These are phyloP conservation scores for Limenitis camilla DNA, from an alignment of 2,888 invertebrate species.

Conservation along the genomic window DNA sequence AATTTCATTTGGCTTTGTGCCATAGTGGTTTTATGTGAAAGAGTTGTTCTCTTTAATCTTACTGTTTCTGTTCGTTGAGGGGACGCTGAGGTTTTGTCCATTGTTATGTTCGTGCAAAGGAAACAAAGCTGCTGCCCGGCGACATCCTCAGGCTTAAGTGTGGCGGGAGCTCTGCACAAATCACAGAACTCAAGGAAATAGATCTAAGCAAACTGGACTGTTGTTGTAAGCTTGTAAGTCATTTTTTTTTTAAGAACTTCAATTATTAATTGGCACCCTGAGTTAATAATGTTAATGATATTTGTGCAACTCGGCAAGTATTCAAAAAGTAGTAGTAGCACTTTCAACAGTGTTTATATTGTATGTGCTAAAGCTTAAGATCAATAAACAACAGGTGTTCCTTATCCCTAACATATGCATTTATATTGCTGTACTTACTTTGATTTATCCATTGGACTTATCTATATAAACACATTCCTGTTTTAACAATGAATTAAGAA, in stretches of 20 bases:
- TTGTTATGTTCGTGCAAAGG: conserved; percentile 74
- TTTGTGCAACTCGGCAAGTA: background rate
- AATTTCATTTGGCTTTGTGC: conserved; percentile 68
- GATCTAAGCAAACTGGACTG: conserved; percentile 76
- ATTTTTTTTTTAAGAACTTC: too few species aligned
- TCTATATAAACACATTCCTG: too few species aligned
- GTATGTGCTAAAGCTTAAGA: background rate
- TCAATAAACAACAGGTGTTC: conserved; percentile 15
- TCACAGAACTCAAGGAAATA: conserved; percentile 76
- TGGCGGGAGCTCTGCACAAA: conserved; percentile 74
- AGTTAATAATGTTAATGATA: too few species aligned
- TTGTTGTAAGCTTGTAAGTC: conserved; percentile 80
- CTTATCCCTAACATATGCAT: conserved; percentile 1
- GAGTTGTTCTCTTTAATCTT: conserved; percentile 44
- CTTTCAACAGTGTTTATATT: too few species aligned
- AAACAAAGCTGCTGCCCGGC: conserved; percentile 71
- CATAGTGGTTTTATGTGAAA: conserved; percentile 56
- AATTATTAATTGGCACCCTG: too few species aligned
- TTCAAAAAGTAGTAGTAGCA: background rate
- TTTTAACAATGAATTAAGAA: too few species aligned
- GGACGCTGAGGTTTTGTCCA: conserved; percentile 51
- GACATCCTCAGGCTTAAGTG: conserved; percentile 78
- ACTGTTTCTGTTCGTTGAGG: conserved; percentile 39
- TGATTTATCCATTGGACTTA: too few species aligned
- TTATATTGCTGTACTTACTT: background rate